Evolutionary conservation across 2,113 vertebrate genomes (phyloP).

Genomic region (Eptesicus fuscus): DNA sequence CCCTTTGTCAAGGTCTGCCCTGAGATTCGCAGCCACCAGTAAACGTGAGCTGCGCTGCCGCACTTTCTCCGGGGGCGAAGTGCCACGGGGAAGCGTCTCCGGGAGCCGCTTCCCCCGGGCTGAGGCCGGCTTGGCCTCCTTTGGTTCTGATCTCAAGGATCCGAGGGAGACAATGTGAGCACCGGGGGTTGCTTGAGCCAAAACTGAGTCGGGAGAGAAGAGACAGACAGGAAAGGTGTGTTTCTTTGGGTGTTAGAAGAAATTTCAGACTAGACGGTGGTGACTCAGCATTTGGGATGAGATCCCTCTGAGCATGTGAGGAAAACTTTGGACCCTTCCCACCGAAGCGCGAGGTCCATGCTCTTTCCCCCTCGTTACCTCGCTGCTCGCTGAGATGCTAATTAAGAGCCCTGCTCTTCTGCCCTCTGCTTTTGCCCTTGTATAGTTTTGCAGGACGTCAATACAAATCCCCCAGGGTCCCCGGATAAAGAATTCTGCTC

Average conservation of each 20-base stretch:
- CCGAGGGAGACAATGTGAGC: neutral
- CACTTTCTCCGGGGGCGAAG: neutral
- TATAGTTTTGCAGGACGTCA: neutral
- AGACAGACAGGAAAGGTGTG: neutral
- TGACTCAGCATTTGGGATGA: neutral
- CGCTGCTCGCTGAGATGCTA: no score
- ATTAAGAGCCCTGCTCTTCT: neutral
- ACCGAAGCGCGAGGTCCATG: neutral
- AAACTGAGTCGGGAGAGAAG: neutral
- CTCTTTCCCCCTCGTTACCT: neutral
- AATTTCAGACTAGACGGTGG: neutral
- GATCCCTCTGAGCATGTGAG: neutral
- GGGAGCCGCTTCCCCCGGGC: neutral
- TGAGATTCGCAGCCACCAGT: neutral
- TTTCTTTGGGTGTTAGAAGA: neutral
- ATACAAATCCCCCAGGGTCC: neutral
- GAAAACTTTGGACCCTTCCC: neutral
- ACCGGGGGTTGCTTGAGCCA: neutral
- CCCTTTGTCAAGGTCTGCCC: neutral
- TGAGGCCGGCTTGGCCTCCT: neutral
- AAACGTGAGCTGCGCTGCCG: neutral
- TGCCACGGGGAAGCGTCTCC: neutral
- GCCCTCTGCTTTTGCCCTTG: neutral
- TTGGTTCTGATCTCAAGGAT: conserved; percentile 11
- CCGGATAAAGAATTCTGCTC: neutral